These are phyloP conservation scores for Habroteleia sp. DNA, from an alignment of 2,888 invertebrate genomes.

Conservation along the genomic window DNA sequence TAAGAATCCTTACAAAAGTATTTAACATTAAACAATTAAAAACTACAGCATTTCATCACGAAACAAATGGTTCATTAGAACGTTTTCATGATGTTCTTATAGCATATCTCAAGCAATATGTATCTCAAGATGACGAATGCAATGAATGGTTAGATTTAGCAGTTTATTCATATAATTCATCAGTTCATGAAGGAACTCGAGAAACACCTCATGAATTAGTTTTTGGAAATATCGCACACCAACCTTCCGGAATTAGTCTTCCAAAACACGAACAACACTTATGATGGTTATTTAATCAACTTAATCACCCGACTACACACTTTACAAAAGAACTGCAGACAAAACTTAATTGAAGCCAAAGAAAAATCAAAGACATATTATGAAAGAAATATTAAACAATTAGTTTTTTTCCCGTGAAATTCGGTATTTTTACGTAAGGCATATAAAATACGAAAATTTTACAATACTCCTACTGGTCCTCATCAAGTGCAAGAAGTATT, in stretches of 20 bases:
- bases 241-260: not conserved
- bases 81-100: not conserved
- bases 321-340: not conserved
- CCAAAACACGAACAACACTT: not conserved
- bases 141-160: slow-evolving; percentile 1
- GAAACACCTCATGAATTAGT: not conserved
- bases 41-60: not conserved
- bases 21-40: slow-evolving; percentile 50
- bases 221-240: slow-evolving; percentile 34
- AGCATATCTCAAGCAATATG: not conserved
- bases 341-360: not conserved
- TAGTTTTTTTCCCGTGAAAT: not conserved
- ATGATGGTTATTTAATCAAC: not conserved
- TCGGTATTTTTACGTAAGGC: not conserved
- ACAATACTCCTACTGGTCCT: slow-evolving; percentile 42
- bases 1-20: slow-evolving; percentile 54
- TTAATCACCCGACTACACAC: not conserved
- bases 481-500: slow-evolving; percentile 45
- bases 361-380: not conserved
- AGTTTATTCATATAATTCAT: not conserved
- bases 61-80: not conserved
- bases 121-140: not conserved
- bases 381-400: not conserved
- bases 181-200: slow-evolving; percentile 24
- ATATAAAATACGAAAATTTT: slow-evolving; percentile 45